Conservation (phyloP, 2,888 invertebrate species). For the Tiphia femorata region DNA sequence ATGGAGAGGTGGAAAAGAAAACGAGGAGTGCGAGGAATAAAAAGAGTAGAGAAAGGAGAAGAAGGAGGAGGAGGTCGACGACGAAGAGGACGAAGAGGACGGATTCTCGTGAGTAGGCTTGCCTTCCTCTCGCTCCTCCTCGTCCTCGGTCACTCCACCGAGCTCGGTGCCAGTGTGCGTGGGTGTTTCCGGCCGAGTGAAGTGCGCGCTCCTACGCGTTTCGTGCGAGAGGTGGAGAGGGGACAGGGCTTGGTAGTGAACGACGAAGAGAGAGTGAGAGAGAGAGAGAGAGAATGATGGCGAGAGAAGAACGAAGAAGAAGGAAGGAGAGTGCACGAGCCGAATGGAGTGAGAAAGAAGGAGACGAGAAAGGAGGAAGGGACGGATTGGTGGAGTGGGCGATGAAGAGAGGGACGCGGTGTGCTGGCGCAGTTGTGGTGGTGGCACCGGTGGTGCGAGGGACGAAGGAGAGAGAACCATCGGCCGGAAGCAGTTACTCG, state of each 20-base stretch:
- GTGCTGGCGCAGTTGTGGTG: no score
- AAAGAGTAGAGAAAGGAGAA: conserved; percentile 2
- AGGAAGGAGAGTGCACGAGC: conserved; percentile 23
- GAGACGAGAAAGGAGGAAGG: conserved; percentile 16
- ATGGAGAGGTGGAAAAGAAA: background rate
- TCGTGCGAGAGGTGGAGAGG: background rate
- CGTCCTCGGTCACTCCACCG: conserved; percentile 25
- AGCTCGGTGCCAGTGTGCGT: conserved; percentile 43
- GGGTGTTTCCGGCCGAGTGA: conserved; percentile 59
- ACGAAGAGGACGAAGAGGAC: conserved; percentile 4
- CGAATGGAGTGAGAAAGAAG: conserved; percentile 38
- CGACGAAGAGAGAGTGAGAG: background rate
- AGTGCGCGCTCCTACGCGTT: conserved; percentile 41
- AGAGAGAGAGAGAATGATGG: conserved; percentile 13
- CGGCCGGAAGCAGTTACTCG: conserved; percentile 67
- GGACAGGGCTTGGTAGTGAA: no score
- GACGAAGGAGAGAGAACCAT: no score
- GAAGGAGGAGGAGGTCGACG: conserved; percentile 1
- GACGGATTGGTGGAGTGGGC: conserved; percentile 6
- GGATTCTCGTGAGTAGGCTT: conserved; percentile 20
- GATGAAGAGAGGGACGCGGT: conserved; percentile 4
- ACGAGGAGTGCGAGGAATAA: conserved; percentile 1
- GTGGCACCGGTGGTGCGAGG: no score
- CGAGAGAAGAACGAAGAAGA: conserved; percentile 23
- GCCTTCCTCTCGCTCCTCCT: conserved; percentile 32